Evolutionary conservation across 2,888 invertebrate genomes (phyloP).

Genomic region (Muscina levida): DNA sequence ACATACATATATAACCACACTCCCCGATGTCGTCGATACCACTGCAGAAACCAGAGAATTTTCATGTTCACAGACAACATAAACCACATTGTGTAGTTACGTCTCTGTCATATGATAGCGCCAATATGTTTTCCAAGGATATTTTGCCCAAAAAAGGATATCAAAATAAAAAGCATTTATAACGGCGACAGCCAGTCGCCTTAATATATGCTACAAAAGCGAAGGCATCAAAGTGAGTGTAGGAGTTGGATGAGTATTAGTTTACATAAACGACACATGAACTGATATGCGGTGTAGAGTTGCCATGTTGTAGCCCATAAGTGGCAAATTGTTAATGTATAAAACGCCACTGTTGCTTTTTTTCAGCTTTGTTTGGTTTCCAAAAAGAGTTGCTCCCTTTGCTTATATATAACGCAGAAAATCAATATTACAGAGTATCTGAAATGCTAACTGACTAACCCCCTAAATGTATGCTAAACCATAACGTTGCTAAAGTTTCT

Average conservation of each 20-base stretch:
- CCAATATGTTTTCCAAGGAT: neutral
- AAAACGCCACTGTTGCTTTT: conserved; percentile 22
- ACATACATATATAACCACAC: neutral
- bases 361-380: neutral
- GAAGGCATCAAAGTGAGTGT: conserved; percentile 10
- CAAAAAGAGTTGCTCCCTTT: conserved; percentile 12
- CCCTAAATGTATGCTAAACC: neutral
- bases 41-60: conserved; percentile 15
- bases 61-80: conserved; percentile 67
- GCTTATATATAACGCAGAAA: conserved; percentile 46
- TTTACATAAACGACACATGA: too few relatives aligned
- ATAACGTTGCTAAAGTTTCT: neutral
- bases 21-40: neutral
- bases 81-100: conserved; percentile 57
- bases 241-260: neutral
- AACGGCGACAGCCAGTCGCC: conserved; percentile 6
- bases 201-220: neutral
- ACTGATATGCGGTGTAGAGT: neutral
- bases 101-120: conserved; percentile 27
- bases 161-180: neutral
- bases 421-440: conserved; percentile 61
- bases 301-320: conserved; percentile 1
- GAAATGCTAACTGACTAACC: conserved; percentile 14
- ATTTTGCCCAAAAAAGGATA: conserved; percentile 19
- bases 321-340: neutral